Evolutionary conservation across 2,113 vertebrate species (phyloP).

Genomic region (Gambusia holbrooki): DNA sequence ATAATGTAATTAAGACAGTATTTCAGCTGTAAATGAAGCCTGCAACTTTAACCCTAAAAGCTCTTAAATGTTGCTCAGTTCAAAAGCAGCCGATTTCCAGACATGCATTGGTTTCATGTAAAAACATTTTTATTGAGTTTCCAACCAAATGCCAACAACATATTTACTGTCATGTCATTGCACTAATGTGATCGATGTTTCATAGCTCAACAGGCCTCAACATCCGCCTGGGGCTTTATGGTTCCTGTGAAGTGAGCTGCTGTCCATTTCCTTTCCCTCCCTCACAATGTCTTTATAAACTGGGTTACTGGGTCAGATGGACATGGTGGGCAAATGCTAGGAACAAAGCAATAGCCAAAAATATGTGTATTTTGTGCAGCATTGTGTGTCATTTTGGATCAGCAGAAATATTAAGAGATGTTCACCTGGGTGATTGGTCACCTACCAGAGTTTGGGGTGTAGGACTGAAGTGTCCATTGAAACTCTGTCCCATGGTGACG

Average conservation of each 20-base stretch:
- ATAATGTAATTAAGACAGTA: not conserved
- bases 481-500: no score
- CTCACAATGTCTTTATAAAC: conserved; percentile 77
- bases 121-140: no score
- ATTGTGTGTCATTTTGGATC: conserved; percentile 33
- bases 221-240: conserved; percentile 62
- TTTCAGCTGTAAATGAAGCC: not conserved
- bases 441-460: not conserved
- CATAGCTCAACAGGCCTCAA: conserved; percentile 54
- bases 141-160: not conserved
- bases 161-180: not conserved
- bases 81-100: no score
- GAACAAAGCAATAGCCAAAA: conserved; percentile 56
- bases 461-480: not conserved
- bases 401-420: not conserved
- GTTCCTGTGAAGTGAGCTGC: conserved; percentile 72
- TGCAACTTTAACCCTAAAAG: no score
- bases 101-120: no score
- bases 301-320: conserved; percentile 47
- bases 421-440: not conserved
- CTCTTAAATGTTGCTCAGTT: not conserved
- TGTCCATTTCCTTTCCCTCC: conserved; percentile 70
- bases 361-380: not conserved
- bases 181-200: conserved; percentile 50
- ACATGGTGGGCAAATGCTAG: conserved; percentile 49